These are phyloP conservation scores for Hyles euphorbiae DNA, from an alignment of 1,140 invertebrate species.

Conservation along the genomic window DNA sequence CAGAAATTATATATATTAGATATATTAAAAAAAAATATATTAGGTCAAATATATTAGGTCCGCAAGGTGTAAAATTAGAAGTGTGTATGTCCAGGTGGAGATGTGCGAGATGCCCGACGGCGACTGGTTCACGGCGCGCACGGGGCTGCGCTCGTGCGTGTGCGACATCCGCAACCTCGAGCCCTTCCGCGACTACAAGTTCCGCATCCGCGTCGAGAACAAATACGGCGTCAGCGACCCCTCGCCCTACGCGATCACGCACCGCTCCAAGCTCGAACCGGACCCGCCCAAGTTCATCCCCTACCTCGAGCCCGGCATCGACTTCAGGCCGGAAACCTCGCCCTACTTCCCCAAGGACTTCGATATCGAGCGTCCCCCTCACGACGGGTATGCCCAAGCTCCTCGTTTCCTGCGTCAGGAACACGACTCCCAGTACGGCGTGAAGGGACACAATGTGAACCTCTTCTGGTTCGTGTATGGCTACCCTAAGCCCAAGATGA, in stretches of 20 bases:
- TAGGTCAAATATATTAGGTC: no score
- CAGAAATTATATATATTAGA: no score
- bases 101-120: constrained; percentile 93
- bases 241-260: constrained; percentile 89
- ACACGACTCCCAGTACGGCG: constrained; percentile 89
- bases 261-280: constrained; percentile 86
- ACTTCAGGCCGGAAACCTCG: constrained; percentile 91
- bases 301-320: constrained; percentile 86
- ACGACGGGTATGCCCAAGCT: constrained; percentile 88
- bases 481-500: constrained; percentile 93
- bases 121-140: constrained; percentile 89
- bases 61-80: neutral
- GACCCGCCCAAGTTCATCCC: constrained; percentile 87
- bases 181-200: constrained; percentile 93
- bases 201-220: constrained; percentile 95
- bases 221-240: constrained; percentile 98
- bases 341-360: constrained; percentile 94
- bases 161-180: constrained; percentile 90
- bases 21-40: no score
- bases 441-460: constrained; percentile 90
- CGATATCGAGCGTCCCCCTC: constrained; percentile 89
- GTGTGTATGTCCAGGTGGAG: constrained; percentile 79
- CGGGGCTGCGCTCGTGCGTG: constrained; percentile 87
- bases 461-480: constrained; percentile 95
- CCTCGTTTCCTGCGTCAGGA: constrained; percentile 90